phyloP scores from a whole-genome alignment of 1,140 invertebrate species.

The honey bee (Apis mellifera) region DNA sequence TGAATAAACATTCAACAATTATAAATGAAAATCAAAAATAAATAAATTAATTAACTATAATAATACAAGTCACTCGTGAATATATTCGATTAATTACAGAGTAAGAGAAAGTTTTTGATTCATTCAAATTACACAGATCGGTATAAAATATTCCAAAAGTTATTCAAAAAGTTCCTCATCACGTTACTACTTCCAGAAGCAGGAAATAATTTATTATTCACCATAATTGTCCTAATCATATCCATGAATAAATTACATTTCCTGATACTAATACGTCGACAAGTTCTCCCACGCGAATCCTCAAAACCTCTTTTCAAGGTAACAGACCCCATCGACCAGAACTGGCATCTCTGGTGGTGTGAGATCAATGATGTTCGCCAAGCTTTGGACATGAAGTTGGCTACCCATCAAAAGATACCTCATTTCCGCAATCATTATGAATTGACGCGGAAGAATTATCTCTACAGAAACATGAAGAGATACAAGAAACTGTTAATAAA shows the following conservation, averaged over 20 bases:
- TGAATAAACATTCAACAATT: too few species aligned
- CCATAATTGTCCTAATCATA: neutral
- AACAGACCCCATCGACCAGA: constrained; percentile 56
- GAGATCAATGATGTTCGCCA: constrained; percentile 72
- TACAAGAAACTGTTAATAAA: constrained; percentile 73
- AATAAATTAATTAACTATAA: too few species aligned
- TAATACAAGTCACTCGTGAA: neutral
- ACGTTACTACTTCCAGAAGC: neutral
- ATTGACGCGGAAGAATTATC: constrained; percentile 84
- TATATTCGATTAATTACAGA: neutral
- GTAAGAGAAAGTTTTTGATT: neutral
- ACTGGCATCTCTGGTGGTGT: constrained; percentile 81
- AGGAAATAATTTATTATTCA: constrained; percentile 2
- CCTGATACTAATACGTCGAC: neutral
- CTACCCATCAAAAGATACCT: constrained; percentile 70
- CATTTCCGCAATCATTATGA: constrained; percentile 84
- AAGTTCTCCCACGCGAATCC: neutral
- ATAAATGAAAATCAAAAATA: too few species aligned
- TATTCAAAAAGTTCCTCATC: neutral
- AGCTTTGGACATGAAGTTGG: constrained; percentile 64
- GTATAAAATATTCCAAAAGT: neutral
- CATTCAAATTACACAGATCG: neutral
- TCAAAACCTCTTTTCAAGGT: constrained; percentile 47
- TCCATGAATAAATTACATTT: constrained; percentile 8
- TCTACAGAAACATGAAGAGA: constrained; percentile 84